Evolutionary conservation across 2,113 vertebrate genomes (phyloP).

Genomic region (Mugil cephalus): DNA sequence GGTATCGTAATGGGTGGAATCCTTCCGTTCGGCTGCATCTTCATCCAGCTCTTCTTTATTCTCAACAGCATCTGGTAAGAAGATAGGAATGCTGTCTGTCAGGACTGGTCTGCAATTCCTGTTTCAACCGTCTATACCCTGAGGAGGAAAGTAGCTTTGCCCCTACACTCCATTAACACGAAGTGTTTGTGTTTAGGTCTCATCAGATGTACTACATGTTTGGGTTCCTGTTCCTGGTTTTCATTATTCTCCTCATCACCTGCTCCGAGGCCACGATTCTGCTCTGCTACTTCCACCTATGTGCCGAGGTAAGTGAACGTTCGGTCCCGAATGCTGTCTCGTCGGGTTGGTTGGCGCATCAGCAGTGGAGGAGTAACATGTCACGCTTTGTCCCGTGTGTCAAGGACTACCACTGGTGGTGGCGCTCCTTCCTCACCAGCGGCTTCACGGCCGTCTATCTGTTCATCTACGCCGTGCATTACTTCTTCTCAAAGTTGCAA

Average conservation of each 20-base stretch:
- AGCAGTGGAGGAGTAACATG: not conserved
- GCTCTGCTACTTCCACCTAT: conserved; percentile 99
- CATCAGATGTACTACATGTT: conserved; percentile 99
- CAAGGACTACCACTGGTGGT: conserved; percentile 99
- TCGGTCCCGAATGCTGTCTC: not conserved
- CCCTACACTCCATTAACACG: fast-evolving
- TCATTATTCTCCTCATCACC: conserved; percentile 98
- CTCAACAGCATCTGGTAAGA: conserved; percentile 98
- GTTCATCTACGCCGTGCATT: conserved; percentile 90
- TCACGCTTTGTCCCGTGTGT: not conserved
- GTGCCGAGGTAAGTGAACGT: conserved; percentile 90
- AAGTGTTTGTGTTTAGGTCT: conserved; percentile 85
- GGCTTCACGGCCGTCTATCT: conserved; percentile 98
- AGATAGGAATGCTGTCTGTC: conserved; percentile 9
- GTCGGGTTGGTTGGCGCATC: not conserved
- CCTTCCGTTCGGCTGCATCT: conserved; percentile 98
- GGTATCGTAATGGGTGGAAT: conserved; percentile 99
- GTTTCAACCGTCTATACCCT: too few species aligned
- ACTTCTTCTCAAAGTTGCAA: conserved; percentile 88
- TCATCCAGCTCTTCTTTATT: conserved; percentile 99
- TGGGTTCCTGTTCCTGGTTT: conserved; percentile 98
- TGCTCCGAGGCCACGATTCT: conserved; percentile 98
- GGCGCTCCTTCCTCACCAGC: conserved; percentile 98
- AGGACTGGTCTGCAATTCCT: not conserved
- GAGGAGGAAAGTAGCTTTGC: too few species aligned